Base-by-base conservation (phyloP, 2,888 invertebrate genomes). In the Hypercompe scribonia region DNA sequence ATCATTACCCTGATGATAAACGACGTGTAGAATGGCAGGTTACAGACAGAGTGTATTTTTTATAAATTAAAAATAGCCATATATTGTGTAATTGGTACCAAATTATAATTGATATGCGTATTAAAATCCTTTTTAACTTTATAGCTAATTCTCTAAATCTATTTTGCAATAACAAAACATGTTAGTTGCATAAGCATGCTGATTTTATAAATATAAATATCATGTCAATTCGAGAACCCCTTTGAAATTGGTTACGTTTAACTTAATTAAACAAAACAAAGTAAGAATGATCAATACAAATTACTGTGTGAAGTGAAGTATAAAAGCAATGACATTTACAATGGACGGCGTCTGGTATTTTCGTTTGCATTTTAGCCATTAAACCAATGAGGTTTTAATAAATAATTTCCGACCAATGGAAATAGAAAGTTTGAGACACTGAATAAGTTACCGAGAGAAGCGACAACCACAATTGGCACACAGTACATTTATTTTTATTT, bases 401-500 rank as follows among this genome's bases (percentile, higher is more conserved):
- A 68, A 68, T 72, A 63, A 63, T 64, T 36, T 71, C 54, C 75
- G 67, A 72, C 74, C 78, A 74, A 72, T 75, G 63, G 50, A 65
- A 68, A 72, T 72, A 31, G 50, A 67, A 78, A 78, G 74, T 81
- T 83, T 74, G 76, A 78, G 82, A 76, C 72, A 58, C 34, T 79
- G 79, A 36, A 74, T 72, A 61, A 75, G 76, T 76, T 73, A 76
- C 34, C 76, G 79, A 42, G 61, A 31, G 72, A 69, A 79, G 72
- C 75, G 76, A 75, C 72, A 81, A 74, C 81, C 76, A 65, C 81
- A 81, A 83, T 72, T 71, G 74, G 79, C 70, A 69, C 72, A 36
- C 70, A 67, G 69, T 74, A 65, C 42, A 82, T 81, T 81, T 83
- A 71, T 75, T 78, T 79, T 78, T 76, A 72, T 75, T 79, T 78